Evolutionary conservation across 2,797 vertebrate genomes (phyloP).

Genomic region (Clarias pachynema): DNA sequence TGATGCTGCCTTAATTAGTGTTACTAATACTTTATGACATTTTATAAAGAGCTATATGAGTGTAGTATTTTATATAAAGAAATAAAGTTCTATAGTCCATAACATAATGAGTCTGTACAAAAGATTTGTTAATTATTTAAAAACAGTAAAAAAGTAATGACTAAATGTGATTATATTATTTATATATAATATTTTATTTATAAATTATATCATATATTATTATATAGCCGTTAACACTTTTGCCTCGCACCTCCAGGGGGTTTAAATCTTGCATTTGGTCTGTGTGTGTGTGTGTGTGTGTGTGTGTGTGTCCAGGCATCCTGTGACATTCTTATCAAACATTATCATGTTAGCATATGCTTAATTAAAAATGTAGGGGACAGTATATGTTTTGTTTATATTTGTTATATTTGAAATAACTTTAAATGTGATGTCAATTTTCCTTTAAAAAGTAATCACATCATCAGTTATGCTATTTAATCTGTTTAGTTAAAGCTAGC

Average conservation of each 20-base stretch:
- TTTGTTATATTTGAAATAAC: not conserved
- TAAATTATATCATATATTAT: no score
- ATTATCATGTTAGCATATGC: not conserved
- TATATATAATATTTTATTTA: not conserved
- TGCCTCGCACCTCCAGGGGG: no score
- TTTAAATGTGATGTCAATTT: not conserved
- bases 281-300: conserved; percentile 1
- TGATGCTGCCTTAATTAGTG: not conserved
- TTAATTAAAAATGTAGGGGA: not conserved
- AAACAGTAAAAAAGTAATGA: no score
- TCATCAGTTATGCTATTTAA: not conserved
- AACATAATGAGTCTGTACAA: not conserved
- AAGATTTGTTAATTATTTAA: not conserved
- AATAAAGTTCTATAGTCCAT: not conserved
- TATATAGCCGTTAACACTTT: no score
- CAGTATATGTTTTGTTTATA: not conserved
- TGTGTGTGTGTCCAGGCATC: not conserved
- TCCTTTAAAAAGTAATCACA: not conserved
- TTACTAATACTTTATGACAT: not conserved
- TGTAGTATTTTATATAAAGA: not conserved
- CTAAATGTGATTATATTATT: not conserved
- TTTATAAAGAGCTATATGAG: not conserved
- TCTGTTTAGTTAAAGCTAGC: not conserved
- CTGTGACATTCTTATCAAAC: no score
- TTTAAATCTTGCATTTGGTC: not conserved